Evolutionary conservation across 2,113 vertebrate genomes (phyloP).

Genomic region (Furnarius figulus): DNA sequence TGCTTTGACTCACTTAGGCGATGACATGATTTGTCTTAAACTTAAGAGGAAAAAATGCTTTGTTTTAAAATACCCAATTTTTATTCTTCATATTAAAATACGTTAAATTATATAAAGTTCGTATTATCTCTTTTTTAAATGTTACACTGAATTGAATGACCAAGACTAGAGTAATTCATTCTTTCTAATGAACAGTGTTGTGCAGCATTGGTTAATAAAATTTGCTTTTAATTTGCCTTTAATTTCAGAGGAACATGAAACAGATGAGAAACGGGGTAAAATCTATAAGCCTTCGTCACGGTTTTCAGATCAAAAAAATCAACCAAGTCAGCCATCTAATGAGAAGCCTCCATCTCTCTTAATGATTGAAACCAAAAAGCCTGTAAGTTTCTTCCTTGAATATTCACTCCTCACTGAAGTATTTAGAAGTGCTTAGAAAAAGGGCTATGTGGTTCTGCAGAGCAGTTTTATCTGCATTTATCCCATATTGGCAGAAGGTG

Average conservation of each 20-base stretch:
- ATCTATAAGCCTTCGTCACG: slow-evolving; percentile 96
- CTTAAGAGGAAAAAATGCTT: not conserved
- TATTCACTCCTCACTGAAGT: not conserved
- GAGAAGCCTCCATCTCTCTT: slow-evolving; percentile 90
- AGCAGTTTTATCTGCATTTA: not conserved
- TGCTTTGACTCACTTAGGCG: not conserved
- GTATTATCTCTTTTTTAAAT: not conserved
- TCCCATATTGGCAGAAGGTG: not conserved
- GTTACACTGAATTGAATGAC: not conserved
- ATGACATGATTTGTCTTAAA: not conserved
- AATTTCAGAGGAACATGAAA: slow-evolving; percentile 87
- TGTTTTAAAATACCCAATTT: not conserved
- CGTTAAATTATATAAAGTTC: not conserved
- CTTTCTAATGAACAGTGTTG: not conserved
- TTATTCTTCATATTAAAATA: not conserved
- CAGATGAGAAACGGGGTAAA: slow-evolving; percentile 94
- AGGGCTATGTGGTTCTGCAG: not conserved
- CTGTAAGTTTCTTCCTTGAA: slow-evolving; percentile 79
- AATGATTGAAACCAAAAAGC: slow-evolving; percentile 89
- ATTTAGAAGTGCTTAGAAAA: not conserved
- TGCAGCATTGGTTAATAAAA: not conserved
- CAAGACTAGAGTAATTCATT: not conserved
- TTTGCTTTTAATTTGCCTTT: slow-evolving; percentile 5
- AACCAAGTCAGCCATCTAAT: slow-evolving; percentile 80
- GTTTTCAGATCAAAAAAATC: slow-evolving; percentile 88